Percentiles rank a stretch among this genome's conserved stretches.
phyloP scores from a whole-genome alignment of 1,140 invertebrate genomes.

The Lepidurus arcticus region DNA sequence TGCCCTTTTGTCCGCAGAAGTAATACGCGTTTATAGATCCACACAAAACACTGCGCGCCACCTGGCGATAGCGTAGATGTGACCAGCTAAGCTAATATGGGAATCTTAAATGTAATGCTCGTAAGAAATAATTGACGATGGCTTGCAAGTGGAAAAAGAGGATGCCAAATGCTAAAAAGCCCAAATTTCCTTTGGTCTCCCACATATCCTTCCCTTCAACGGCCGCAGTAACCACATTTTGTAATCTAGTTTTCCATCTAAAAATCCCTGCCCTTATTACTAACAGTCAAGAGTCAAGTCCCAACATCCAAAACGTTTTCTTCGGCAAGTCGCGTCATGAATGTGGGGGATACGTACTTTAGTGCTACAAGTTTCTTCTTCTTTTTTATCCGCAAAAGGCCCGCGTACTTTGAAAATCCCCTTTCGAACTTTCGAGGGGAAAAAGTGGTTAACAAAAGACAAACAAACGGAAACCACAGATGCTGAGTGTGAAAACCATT shows the following conservation, averaged over 20 bases:
- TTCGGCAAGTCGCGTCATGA: too few relatives aligned
- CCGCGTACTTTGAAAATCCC: neutral
- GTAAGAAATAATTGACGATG: neutral
- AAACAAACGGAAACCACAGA: neutral
- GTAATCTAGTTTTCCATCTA: slow-evolving; percentile 6
- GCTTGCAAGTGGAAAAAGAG: neutral
- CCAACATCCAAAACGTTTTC: too few relatives aligned
- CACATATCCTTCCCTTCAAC: slow-evolving; percentile 13
- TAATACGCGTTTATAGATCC: too few relatives aligned
- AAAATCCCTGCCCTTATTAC: too few relatives aligned
- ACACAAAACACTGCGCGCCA: too few relatives aligned
- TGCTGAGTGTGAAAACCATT: neutral
- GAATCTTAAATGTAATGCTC: neutral
- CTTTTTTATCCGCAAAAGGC: neutral
- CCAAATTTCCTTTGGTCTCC: slow-evolving; percentile 9
- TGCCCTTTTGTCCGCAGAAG: too few relatives aligned
- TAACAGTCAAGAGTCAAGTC: too few relatives aligned
- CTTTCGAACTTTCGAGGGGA: neutral
- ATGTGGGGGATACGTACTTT: too few relatives aligned
- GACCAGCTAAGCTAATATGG: too few relatives aligned
- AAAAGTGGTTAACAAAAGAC: neutral
- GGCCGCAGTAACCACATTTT: neutral
- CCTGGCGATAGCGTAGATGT: too few relatives aligned
- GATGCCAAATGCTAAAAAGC: neutral
- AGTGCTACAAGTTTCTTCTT: too few relatives aligned